phyloP scores from a whole-genome alignment of 2,113 vertebrate genomes.

The Triplophysa siluroides region DNA sequence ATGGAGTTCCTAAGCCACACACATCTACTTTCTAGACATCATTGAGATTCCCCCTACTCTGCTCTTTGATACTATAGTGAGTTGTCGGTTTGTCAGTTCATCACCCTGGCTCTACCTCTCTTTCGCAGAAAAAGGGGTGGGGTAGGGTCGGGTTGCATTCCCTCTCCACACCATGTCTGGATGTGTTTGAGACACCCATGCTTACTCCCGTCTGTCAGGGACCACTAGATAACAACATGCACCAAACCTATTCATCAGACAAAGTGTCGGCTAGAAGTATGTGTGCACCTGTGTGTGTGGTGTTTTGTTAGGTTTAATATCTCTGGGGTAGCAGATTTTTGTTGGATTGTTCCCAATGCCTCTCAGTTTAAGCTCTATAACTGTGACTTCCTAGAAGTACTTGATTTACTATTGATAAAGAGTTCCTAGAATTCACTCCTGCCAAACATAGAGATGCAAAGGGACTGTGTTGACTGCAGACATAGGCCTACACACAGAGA shows the following conservation, averaged over 20 bases:
- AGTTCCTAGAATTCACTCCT: background rate
- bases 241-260: conserved; percentile 43
- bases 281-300: background rate
- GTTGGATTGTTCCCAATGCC: background rate
- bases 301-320: background rate
- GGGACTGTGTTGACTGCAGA: background rate
- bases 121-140: conserved; percentile 44
- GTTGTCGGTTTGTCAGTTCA: conserved; percentile 7
- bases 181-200: conserved; percentile 23
- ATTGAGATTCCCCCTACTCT: conserved; percentile 2
- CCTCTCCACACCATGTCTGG: conserved; percentile 28
- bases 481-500: background rate
- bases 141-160: conserved; percentile 43
- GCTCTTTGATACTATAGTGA: conserved; percentile 22
- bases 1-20: background rate
- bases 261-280: background rate
- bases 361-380: background rate
- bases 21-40: background rate
- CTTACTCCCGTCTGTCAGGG: conserved; percentile 12
- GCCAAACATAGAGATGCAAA: background rate
- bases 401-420: conserved; percentile 3
- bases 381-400: background rate
- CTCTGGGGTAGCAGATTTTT: background rate
- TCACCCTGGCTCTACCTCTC: conserved; percentile 15
- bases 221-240: conserved; percentile 24